Base-by-base conservation (phyloP, 2,888 invertebrate genomes). In the Hyposoter dolosus region DNA sequence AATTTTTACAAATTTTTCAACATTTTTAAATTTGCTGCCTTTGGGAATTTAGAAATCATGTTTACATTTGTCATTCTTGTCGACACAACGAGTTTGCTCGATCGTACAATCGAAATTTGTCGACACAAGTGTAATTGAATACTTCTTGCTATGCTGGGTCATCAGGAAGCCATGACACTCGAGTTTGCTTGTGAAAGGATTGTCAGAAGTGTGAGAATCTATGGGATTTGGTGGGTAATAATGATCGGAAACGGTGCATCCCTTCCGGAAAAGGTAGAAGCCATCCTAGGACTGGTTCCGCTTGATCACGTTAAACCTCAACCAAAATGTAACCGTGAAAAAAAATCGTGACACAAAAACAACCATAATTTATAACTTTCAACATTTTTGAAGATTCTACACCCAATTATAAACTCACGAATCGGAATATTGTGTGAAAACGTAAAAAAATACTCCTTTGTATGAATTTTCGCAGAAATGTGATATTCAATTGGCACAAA, bases 251-350 rank as follows among this genome's bases (percentile, higher is more conserved):
- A 75, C 45, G 77, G 68, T 50, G 63, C 74, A 78, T 82, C 81
- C 82, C 74, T 82, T 35, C 76, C 80, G 84, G 56, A 81, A 84
- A 65, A 28, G 19, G 45, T 47, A 19, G 78, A 85, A 74, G 74
- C 74, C 82, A 40, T 78, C 63, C 65, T 35, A 47, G 69, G 72
- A 60, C 23, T 77, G 69, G 69, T 40, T 75, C 71, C 71, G 50
- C 28, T n/a, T 69, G 15, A 28, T 69, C 50, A 17, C 28, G 45
- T 32, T 45, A 3, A 15, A 15, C 28, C 23, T 66, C 65, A 60
- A n/a, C 53, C 47, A 28, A 45, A 28, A n/a, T 40, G 19, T 10
- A 23, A 56, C 15, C 19, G 1, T 17, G 6, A 50, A 45, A 69
- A 74, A 60, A 15, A 43, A 19, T 23, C 47, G 17, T 10, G 40